Conservation (phyloP, 64 coral and sea anemone genomes). For the Porites australiensis region DNA sequence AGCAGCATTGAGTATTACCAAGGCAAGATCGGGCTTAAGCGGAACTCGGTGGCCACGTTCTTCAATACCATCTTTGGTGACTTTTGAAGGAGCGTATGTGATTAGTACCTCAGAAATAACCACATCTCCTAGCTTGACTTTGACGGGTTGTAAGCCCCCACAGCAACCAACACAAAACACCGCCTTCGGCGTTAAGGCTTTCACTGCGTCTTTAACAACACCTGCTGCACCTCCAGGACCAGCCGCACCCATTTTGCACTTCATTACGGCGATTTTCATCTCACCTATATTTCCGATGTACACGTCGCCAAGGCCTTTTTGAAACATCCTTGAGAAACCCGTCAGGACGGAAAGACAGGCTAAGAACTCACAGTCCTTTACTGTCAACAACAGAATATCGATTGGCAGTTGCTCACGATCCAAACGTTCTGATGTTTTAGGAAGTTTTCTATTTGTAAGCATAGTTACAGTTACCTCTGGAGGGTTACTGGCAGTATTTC, state of each 20-base stretch:
- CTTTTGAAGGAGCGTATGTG: neutral
- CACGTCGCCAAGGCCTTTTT: neutral
- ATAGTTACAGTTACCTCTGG: neutral
- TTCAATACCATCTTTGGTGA: neutral
- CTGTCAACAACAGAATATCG: constrained; percentile 21
- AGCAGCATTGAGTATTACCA: neutral
- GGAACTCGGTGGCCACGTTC: neutral
- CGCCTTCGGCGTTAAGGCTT: neutral
- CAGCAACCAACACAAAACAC: constrained; percentile 9
- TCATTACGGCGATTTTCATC: neutral
- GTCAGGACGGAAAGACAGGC: neutral
- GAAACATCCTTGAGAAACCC: neutral
- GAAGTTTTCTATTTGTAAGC: neutral
- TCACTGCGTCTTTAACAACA: neutral
- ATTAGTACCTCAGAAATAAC: neutral
- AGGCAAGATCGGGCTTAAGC: neutral
- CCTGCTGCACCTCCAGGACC: neutral
- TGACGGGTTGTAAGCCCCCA: neutral
- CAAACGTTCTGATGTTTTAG: neutral
- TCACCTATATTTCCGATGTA: too few relatives aligned
- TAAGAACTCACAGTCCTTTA: constrained; percentile 11
- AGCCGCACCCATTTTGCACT: neutral
- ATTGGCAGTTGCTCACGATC: neutral
- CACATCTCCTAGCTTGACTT: constrained; percentile 7
- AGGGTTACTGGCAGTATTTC: neutral